Percentiles rank a stretch among this genome's conserved stretches.
Evolutionary conservation across 2,888 invertebrate species (phyloP).

Genomic region (Habroteleia sp.): DNA sequence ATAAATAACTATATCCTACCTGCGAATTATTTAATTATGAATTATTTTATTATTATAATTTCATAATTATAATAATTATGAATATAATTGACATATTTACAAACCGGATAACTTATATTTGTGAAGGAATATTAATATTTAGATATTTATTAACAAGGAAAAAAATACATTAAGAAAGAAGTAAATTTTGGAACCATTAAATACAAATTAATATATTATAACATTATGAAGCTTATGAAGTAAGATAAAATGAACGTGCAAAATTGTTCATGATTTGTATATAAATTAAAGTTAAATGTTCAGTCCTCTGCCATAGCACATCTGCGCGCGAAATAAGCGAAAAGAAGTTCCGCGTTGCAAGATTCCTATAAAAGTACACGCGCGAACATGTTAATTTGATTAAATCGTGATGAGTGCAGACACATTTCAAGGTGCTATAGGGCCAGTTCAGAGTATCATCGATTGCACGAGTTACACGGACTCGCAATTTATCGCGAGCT

Average conservation of each 20-base stretch:
- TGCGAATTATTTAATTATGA: too few relatives aligned
- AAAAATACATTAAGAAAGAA: too few relatives aligned
- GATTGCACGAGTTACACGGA: slow-evolving; percentile 14
- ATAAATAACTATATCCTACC: slow-evolving; percentile 18
- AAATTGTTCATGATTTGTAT: slow-evolving; percentile 8
- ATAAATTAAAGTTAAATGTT: neutral
- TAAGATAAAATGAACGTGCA: slow-evolving; percentile 12
- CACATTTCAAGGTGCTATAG: slow-evolving; percentile 48
- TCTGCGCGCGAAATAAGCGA: neutral
- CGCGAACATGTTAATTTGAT: slow-evolving; percentile 57
- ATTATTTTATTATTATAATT: too few relatives aligned
- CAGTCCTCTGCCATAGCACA: neutral
- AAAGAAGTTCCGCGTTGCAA: slow-evolving; percentile 28
- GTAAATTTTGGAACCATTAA: too few relatives aligned
- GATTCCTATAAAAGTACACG: slow-evolving; percentile 39
- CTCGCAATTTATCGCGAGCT: slow-evolving; percentile 44
- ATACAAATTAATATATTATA: too few relatives aligned
- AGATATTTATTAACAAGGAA: too few relatives aligned
- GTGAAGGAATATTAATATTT: too few relatives aligned
- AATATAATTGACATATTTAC: too few relatives aligned
- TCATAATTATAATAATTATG: too few relatives aligned
- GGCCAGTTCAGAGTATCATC: slow-evolving; percentile 35
- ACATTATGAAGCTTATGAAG: too few relatives aligned
- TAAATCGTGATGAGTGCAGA: slow-evolving; percentile 44
- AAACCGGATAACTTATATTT: too few relatives aligned